Percentiles rank a stretch among this genome's conserved stretches.
Evolutionary conservation across 2,113 vertebrate species (phyloP).

Genomic region (Rhea americana): DNA sequence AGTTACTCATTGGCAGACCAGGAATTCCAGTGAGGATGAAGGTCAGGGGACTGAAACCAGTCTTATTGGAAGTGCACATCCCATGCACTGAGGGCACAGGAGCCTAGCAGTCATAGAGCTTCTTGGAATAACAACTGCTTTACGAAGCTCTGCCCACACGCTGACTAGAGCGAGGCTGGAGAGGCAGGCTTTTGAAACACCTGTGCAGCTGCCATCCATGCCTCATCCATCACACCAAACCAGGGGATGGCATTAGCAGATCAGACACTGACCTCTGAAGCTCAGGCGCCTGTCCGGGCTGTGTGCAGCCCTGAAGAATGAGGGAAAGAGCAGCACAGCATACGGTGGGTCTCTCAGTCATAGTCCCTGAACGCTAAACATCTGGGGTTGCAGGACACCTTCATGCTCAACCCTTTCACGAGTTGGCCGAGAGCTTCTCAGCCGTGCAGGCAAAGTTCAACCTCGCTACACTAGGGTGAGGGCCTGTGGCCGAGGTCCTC

Average conservation of each 20-base stretch:
- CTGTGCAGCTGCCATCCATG: not conserved
- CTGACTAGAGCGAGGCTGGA: accelerated
- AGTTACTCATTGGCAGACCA: not conserved
- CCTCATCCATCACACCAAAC: not conserved
- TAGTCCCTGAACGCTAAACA: not conserved
- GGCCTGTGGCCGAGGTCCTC: not conserved
- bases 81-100: accelerated
- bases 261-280: not conserved
- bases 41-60: not conserved
- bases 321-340: not conserved
- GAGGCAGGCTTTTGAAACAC: not conserved
- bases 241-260: not conserved
- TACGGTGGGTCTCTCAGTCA: not conserved
- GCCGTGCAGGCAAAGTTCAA: not conserved
- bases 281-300: not conserved
- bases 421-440: not conserved
- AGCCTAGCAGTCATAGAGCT: not conserved
- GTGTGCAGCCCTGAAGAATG: not conserved
- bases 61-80: not conserved
- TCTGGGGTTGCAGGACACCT: accelerated
- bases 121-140: not conserved
- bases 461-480: not conserved
- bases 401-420: not conserved
- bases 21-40: conserved; percentile 44
- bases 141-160: accelerated